Conservation (phyloP, 64 coral and sea anemone genomes). For the Montipora foliosa region DNA sequence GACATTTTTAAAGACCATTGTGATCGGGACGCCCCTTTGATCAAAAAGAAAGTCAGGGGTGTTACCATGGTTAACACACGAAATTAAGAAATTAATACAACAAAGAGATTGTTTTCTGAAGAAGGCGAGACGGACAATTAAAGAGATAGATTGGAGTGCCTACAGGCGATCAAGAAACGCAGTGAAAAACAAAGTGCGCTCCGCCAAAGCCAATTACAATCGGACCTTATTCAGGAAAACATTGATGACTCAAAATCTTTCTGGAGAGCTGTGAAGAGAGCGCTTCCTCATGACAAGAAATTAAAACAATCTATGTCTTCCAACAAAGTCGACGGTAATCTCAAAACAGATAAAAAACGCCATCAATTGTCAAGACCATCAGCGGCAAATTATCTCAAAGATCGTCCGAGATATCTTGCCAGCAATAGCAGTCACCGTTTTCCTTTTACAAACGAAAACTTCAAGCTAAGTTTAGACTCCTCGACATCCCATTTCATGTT, state of each 20-base stretch:
- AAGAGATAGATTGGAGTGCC: conserved; percentile 22
- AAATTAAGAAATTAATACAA: background rate
- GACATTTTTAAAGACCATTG: background rate
- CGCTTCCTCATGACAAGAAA: no score
- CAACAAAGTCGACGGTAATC: no score
- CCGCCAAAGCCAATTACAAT: conserved; percentile 8
- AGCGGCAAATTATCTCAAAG: no score
- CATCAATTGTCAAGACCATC: no score
- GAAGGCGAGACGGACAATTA: background rate
- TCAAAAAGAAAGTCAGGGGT: background rate
- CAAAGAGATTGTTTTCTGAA: background rate
- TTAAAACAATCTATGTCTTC: no score
- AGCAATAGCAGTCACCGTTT: no score
- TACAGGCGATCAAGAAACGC: conserved; percentile 7
- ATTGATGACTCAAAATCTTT: conserved; percentile 15
- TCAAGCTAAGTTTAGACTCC: no score
- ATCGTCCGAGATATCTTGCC: no score
- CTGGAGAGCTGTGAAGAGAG: conserved; percentile 28
- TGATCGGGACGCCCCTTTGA: conserved; percentile 1
- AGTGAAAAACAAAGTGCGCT: background rate
- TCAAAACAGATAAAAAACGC: no score
- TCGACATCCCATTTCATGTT: no score
- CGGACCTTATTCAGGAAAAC: conserved; percentile 18
- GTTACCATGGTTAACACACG: background rate
- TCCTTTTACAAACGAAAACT: no score